Conservation (phyloP, 2,113 vertebrate species). For the Atractosteus spatula region DNA sequence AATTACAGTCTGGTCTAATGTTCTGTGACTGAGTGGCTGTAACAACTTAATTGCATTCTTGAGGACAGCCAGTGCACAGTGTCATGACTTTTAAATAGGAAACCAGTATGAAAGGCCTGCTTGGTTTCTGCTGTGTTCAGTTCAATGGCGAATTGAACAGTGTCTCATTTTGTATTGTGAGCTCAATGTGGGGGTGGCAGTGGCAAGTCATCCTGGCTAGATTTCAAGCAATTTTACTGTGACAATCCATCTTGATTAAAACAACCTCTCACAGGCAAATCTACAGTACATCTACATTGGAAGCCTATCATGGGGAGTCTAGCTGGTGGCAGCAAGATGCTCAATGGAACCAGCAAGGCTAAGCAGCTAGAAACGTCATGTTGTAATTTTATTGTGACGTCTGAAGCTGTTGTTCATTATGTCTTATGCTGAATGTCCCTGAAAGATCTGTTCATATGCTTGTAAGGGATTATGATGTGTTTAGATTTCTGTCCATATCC, state of each 20-base stretch:
- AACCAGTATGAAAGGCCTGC: no score
- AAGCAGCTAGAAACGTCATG: constrained; percentile 1
- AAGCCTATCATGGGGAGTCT: neutral
- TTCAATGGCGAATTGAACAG: neutral
- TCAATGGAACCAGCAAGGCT: neutral
- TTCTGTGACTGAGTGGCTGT: no score
- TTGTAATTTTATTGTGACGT: no score
- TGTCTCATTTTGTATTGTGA: neutral
- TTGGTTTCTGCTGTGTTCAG: neutral
- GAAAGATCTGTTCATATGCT: no score
- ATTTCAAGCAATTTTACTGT: constrained; percentile 16
- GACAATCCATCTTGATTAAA: constrained; percentile 15
- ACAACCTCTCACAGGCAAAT: neutral
- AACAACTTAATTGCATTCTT: no score
- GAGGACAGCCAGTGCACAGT: no score
- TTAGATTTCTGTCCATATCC: no score
- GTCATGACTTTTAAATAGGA: no score
- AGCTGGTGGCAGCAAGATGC: neutral
- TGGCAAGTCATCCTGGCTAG: constrained; percentile 6
- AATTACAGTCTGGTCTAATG: no score
- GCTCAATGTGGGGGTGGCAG: no score
- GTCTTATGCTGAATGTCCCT: neutral
- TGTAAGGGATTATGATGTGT: no score
- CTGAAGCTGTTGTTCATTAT: neutral
- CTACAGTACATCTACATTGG: neutral